phyloP scores from a whole-genome alignment of 2,113 vertebrate species.

The Furnarius figulus region DNA sequence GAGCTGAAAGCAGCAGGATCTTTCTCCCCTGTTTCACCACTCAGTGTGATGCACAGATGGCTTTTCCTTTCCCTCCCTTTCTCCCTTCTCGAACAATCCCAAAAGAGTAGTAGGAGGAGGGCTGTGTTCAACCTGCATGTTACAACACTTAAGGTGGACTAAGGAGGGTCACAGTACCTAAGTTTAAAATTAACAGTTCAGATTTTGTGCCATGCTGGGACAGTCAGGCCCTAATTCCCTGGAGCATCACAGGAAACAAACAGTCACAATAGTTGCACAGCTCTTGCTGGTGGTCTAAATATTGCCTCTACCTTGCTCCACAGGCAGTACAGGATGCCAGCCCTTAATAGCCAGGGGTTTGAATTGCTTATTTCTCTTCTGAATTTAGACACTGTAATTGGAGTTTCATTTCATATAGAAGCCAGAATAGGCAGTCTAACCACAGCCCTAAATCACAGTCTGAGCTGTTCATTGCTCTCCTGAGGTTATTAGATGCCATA shows the following conservation, averaged over 20 bases:
- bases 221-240: neutral
- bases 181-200: neutral
- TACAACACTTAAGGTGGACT: neutral
- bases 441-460: slow-evolving; percentile 18
- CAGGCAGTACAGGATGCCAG: neutral
- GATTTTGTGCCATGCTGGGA: neutral
- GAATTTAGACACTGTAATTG: slow-evolving; percentile 37
- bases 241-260: neutral
- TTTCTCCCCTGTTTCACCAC: neutral
- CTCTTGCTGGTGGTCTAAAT: neutral
- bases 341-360: neutral
- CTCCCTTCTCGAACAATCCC: neutral
- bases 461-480: slow-evolving; percentile 32
- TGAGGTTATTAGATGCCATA: slow-evolving; percentile 34
- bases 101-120: neutral
- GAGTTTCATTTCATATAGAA: slow-evolving; percentile 22
- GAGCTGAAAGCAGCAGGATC: slow-evolving; percentile 41
- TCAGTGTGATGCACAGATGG: slow-evolving; percentile 42
- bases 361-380: slow-evolving; percentile 34
- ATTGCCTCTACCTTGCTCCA: neutral
- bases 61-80: neutral
- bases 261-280: neutral
- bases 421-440: slow-evolving; percentile 20
- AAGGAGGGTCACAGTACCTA: neutral
- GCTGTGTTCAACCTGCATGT: neutral